Base-by-base conservation (phyloP, 2,888 invertebrate species). In the Epinotia nisella region DNA sequence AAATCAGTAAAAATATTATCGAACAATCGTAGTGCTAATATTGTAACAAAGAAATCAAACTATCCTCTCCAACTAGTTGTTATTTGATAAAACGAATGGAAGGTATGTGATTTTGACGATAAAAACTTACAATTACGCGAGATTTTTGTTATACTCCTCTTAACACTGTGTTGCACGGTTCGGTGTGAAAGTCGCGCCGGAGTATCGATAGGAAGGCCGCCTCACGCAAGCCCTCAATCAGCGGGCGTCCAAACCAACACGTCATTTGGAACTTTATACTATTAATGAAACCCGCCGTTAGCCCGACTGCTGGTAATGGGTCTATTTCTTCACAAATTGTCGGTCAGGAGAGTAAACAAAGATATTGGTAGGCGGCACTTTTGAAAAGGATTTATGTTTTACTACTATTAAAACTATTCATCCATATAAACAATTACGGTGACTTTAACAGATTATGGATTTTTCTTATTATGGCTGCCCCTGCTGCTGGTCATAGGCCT, bases 281-380 rank as follows among this genome's bases (percentile, higher is more conserved):
- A 67, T 72, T 72, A 72, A 72, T 72, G 71, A 72, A 71, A 55
- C 21, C 60, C 58, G 19, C 70, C 49, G 71, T 67, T 67, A 72
- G 60, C 61, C 55, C 45, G 41, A 45, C 21, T 49, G 45, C 21
- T n/a, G 45, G 45, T 71, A 71, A 71, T 71, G 71, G 60, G 60
- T 66, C 66, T 45, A 60, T 71, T 71, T 55, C 45, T 66, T 64
- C 17, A n/a, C 39, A 21, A 65, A 55, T 55, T 5, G 15, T 51
- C 17, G 29, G 45, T 62, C 39, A 55, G 17, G 17, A 65, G 65
- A 55, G 55, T 55, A 55, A 65, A 65, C 65, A 65, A 55, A 65
- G 21, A 55, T 9, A 49, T 15, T 15, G 61, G 21, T 45, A 15
- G 24, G 41, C 3, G 61, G 45, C 10, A 13, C 17, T 13, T 1